A percentile compares a stretch with the other conserved stretches of the same genome.
phyloP scores from a whole-genome alignment of 2,797 vertebrate genomes.

The Brachymystax lenok region DNA sequence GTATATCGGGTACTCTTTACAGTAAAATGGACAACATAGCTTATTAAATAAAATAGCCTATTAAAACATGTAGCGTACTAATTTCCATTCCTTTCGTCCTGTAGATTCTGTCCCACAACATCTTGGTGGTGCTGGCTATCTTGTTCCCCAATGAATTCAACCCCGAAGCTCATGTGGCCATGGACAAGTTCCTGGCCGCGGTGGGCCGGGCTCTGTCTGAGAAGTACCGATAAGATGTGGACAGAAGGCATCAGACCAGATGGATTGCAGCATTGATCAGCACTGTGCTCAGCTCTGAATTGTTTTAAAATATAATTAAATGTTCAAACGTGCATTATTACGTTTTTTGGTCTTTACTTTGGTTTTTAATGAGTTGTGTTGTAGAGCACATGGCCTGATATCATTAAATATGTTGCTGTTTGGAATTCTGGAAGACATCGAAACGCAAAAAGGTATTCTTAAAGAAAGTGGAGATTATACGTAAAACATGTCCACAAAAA shows the following conservation, averaged over 20 bases:
- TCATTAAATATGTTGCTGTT: too few species aligned
- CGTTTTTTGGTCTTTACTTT: not conserved
- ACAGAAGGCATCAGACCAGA: constrained; percentile 4
- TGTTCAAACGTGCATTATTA: constrained; percentile 16
- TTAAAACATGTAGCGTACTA: not conserved
- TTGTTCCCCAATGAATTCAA: constrained; percentile 68
- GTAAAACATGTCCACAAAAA: too few species aligned
- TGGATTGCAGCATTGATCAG: not conserved
- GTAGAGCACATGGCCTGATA: not conserved
- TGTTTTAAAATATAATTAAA: constrained; percentile 39
- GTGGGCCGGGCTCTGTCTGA: constrained; percentile 78
- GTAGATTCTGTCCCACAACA: constrained; percentile 78
- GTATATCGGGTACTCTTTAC: not conserved
- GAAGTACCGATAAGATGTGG: constrained; percentile 82
- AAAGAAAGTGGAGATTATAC: too few species aligned
- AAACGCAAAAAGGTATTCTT: too few species aligned
- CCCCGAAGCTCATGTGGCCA: constrained; percentile 72
- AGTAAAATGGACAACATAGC: not conserved
- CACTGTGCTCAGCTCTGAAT: not conserved
- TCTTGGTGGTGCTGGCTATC: constrained; percentile 78
- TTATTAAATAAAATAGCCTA: not conserved
- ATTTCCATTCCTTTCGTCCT: constrained; percentile 19
- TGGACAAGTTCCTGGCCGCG: constrained; percentile 84
- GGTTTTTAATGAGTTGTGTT: not conserved
- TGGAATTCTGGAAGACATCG: too few species aligned